Base-by-base conservation (phyloP, 1,140 invertebrate genomes). In the Drosophila kepulauana region DNA sequence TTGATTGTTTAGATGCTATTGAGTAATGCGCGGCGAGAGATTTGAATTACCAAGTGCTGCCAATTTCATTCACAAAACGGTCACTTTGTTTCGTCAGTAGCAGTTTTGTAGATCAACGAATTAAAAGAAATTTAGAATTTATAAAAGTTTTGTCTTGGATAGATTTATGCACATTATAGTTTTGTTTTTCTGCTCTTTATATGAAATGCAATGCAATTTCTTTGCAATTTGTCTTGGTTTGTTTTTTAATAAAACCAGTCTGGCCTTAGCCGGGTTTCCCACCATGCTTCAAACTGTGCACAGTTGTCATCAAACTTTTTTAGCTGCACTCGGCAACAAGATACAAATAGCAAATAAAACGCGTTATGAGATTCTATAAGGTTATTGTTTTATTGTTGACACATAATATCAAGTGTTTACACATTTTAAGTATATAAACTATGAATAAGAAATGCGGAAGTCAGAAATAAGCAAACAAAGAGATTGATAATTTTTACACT, bases 401-500 rank as follows among this genome's bases (percentile, higher is more conserved):
- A 20, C 25, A 48, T 67, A 67, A 72, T 51, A 56, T 77, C 67
- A 81, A 81, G 48, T 41, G 46, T 13, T 54, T 63, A 13, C 33
- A 38, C 38, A 68, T 35, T 35, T 35, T 43, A 16, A 46, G 57
- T 59, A 41, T 45, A 54, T 11, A 35, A 35, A 15, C 28, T 41
- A 57, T 13, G 51, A 35, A 28, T 1, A 38, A 45, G 8, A 56
- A 57, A 54, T 62, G 35, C 25, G 5, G 30, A 49, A n/a, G 41
- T 2, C n/a, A 10, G 1, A 35, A 10, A 35, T 35, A 35, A 20
- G 20, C 3, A 6, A 35, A 35, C 33, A 20, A 35, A 3, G 2
- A 35, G 33, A 1, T 35, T 35, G 2, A 35, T 16, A 16, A 16
- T 15, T 15, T 15, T 15, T 15, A 15, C 15, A 35, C 20, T 4